Base-by-base conservation (phyloP, 2,113 vertebrate genomes). In the Eupsittula cactorum region DNA sequence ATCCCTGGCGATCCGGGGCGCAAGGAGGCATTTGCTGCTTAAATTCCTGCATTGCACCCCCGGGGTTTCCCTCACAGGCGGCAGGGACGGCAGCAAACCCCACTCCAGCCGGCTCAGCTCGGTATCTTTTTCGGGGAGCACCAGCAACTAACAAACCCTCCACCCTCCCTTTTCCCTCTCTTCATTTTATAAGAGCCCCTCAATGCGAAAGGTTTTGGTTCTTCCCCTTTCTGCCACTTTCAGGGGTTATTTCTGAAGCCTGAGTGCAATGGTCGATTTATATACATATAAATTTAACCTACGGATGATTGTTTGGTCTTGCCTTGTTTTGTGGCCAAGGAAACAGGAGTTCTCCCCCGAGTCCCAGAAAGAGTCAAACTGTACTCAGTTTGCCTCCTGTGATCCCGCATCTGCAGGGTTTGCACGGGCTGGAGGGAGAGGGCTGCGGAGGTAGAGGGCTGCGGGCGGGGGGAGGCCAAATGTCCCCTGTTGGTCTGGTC, bases 111-210 rank as follows among this genome's bases (percentile, higher is more conserved):
- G 19, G 42, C 57, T 81, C 39, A 27, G 21, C 29, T 55, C 10
- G 4, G 2, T 14, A 23, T 1, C 63, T 90, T 53, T 64, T 62
- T 33, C 4, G 16, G 35, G 76, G 29, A 60, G 25, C 19, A 39
- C 6, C 4, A 88, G 17, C 12, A 49, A 29, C 4, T 25, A 55
- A 17, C 11, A 11, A 44, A 46, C 2, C 37, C 17, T 6, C 11
- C 57, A 35, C 21, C 14, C 8, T 44, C 17, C 15, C 6, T 55
- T n/a, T 47, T n/a, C 25, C 2, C 0, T 9, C 5, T 1, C 2
- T n/a, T 79, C 42, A 2, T 76, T 90, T 75, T 67, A 1, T 15
- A 49, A 52, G 31, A 86, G 13, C 24, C 16, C 24, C 24, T 44
- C 42, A 11, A 4, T 6, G 24, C 1, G 0, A n/a, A 19, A 37